phyloP scores from a whole-genome alignment of 2,888 invertebrate species.

The Leptopilina myrica region DNA sequence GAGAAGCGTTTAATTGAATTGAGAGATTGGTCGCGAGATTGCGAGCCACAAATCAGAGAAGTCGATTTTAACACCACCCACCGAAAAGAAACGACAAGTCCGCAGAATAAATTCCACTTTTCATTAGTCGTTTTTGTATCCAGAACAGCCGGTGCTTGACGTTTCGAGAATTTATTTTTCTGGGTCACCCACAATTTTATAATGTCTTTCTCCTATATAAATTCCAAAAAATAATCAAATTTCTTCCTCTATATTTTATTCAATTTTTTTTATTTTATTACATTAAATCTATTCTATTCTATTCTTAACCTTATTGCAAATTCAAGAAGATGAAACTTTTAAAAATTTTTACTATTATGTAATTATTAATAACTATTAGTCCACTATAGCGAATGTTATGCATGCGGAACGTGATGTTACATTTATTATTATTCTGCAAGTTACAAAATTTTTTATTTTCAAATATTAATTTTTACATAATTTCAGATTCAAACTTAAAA shows the following conservation, averaged over 20 bases:
- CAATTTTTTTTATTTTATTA: too few species aligned
- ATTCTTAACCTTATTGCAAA: too few species aligned
- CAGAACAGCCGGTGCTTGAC: slow-evolving; percentile 11
- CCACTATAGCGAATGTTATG: too few species aligned
- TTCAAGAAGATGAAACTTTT: too few species aligned
- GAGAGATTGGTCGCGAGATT: slow-evolving; percentile 23
- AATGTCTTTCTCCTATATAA: not conserved
- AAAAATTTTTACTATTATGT: too few species aligned
- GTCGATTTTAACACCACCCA: slow-evolving; percentile 18
- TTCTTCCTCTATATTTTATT: not conserved
- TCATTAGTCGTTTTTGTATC: slow-evolving; percentile 31
- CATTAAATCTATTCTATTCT: too few species aligned
- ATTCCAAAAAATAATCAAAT: not conserved
- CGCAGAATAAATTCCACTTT: slow-evolving; percentile 32
- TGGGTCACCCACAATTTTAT: slow-evolving; percentile 7
- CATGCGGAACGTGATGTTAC: too few species aligned
- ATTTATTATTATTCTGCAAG: too few species aligned
- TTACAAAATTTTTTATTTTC: too few species aligned
- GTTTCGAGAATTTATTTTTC: slow-evolving; percentile 11
- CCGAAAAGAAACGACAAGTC: slow-evolving; percentile 19
- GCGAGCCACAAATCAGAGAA: slow-evolving; percentile 34
- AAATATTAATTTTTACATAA: too few species aligned
- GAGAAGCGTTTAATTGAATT: slow-evolving; percentile 37
- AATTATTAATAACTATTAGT: too few species aligned
- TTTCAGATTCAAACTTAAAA: too few species aligned